Evolutionary conservation across 2,113 vertebrate species (phyloP).

Genomic region (Pantherophis guttatus): DNA sequence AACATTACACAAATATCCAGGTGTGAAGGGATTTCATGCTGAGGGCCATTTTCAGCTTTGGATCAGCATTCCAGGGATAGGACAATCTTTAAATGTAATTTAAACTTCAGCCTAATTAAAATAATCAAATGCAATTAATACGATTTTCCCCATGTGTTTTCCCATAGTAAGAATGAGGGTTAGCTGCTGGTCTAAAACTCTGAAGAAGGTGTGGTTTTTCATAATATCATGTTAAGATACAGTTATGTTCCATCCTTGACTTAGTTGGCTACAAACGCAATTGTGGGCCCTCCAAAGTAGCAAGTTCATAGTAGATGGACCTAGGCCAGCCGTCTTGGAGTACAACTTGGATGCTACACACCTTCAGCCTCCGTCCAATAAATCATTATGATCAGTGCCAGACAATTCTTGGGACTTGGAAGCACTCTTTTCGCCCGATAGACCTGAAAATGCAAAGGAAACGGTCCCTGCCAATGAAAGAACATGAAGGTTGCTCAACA

Average conservation of each 20-base stretch:
- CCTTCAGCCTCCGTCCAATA: not conserved
- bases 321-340: not conserved
- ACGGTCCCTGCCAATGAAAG: not conserved
- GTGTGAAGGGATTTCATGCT: not conserved
- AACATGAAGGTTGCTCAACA: not conserved
- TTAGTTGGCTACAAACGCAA: not conserved
- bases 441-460: not conserved
- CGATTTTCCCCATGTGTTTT: not conserved
- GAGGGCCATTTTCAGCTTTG: not conserved
- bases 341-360: not conserved
- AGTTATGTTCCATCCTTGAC: not conserved
- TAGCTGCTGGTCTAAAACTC: not conserved
- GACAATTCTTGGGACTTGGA: not conserved
- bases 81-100: not conserved
- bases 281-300: not conserved
- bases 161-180: not conserved
- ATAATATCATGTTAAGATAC: not conserved
- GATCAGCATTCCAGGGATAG: not conserved
- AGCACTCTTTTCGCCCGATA: not conserved
- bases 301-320: not conserved
- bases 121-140: not conserved
- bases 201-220: not conserved
- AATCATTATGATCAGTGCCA: not conserved
- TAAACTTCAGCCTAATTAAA: not conserved
- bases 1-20: not conserved